Evolutionary conservation across 2,797 vertebrate genomes (phyloP), one percentile per base, ranked within the genome.

Genomic region (Okamejei kenojei): DNA sequence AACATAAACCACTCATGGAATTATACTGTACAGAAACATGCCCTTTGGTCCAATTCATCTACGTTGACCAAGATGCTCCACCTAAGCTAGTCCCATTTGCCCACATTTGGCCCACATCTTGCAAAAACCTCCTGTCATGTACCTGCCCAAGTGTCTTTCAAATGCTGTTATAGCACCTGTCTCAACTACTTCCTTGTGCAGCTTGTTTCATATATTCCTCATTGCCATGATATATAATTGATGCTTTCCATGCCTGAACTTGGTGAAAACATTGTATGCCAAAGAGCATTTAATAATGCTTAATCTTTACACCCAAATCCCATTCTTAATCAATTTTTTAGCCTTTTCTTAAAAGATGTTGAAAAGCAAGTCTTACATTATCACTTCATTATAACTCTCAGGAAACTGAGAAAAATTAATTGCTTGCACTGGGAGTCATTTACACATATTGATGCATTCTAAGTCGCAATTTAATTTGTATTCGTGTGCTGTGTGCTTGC

Each of bases 401-500:
- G 61, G 65, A 88, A 76, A 76, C 26, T 17, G 26, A 76, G 23
- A 2, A 76, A 13, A 45, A 58, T 58, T 92, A 91, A 92, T 92
- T 74, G 21, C 90, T 92, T 76, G 54, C 90, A 76, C 11, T 74
- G 71, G 90, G 90, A 92, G 19, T 91, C 35, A 6, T 17, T 88
- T 74, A 71, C 32, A 13, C 65, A 73, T 90, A 90, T 45, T 63
- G 63, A 71, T 90, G 19, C 8, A 90, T 68, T 90, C n/a, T 71
- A 35, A 90, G 68, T 32, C 73, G 26, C 6, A 74, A 92, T 6
- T 0, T 76, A 10, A 92, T 17, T 74, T 54, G 23, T 38, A 76
- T 10, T 54, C 58, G 90, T 74, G 23, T 1, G 54, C 26, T 23
- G 10, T 74, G 38, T 45, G 7, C 73, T 76, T 58, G 73, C 11